These are phyloP conservation scores for Tribolium freemani DNA, from an alignment of 2,888 invertebrate species.

Conservation along the genomic window DNA sequence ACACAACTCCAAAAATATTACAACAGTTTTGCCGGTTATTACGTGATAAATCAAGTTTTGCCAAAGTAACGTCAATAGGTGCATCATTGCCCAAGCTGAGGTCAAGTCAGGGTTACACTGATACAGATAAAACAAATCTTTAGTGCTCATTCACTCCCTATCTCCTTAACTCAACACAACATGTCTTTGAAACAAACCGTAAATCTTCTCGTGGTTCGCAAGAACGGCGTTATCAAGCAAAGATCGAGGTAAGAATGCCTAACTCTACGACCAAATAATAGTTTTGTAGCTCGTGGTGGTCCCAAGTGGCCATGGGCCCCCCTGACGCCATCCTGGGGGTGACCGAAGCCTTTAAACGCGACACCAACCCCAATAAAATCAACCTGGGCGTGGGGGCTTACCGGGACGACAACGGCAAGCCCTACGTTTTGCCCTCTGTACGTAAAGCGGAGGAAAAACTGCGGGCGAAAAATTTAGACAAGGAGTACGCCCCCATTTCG, in stretches of 20 bases:
- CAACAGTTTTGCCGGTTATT: slow-evolving; percentile 15
- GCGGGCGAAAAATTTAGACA: slow-evolving; percentile 79
- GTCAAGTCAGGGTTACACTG: slow-evolving; percentile 39
- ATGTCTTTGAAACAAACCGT: slow-evolving; percentile 56
- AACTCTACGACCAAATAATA: background rate
- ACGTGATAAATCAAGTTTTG: slow-evolving; percentile 23
- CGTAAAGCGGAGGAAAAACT: slow-evolving; percentile 86
- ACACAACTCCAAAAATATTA: slow-evolving; percentile 24
- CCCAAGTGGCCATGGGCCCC: slow-evolving; percentile 94
- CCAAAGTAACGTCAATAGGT: background rate
- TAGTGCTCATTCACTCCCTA: slow-evolving; percentile 1
- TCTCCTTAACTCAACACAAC: background rate
- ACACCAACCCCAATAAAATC: slow-evolving; percentile 92
- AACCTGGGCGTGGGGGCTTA: slow-evolving; percentile 98
- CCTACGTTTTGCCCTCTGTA: slow-evolving; percentile 93
- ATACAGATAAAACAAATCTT: slow-evolving; percentile 2
- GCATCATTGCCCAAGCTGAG: slow-evolving; percentile 17
- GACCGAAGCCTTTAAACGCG: slow-evolving; percentile 94
- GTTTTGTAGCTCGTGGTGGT: slow-evolving; percentile 83
- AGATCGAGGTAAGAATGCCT: slow-evolving; percentile 54
- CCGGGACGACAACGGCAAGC: slow-evolving; percentile 97
- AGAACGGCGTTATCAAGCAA: slow-evolving; percentile 53
- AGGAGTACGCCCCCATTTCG: slow-evolving; percentile 95
- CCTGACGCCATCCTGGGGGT: slow-evolving; percentile 98
- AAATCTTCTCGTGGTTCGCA: slow-evolving; percentile 49